These are phyloP conservation scores for Pangasianodon gigas DNA, from an alignment of 2,113 vertebrate genomes.

Conservation along the genomic window DNA sequence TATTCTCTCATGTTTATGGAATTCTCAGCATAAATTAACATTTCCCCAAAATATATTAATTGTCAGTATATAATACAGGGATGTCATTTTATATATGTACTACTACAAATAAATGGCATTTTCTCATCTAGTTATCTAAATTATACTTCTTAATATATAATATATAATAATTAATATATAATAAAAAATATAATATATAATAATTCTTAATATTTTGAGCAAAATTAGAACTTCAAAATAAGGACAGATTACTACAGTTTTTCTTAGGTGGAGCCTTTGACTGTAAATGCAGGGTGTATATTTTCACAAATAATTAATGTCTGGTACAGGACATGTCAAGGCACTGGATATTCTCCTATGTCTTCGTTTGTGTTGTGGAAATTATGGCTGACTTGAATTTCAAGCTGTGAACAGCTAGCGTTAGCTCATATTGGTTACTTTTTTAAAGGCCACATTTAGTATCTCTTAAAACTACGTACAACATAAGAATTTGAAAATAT, in stretches of 20 bases:
- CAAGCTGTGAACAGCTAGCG: not conserved
- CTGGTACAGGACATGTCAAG: not conserved
- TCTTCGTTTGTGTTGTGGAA: not conserved
- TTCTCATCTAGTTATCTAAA: not conserved
- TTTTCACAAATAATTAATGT: not conserved
- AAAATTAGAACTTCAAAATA: not conserved
- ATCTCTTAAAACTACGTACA: not conserved
- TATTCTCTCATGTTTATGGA: not conserved
- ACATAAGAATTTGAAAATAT: not conserved
- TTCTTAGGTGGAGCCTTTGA: not conserved
- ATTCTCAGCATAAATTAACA: not conserved
- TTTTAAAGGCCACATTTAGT: not conserved
- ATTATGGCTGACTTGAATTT: conserved; percentile 22
- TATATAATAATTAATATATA: no score
- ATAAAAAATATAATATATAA: no score
- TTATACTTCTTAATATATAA: no score
- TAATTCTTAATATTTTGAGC: not conserved
- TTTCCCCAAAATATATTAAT: not conserved
- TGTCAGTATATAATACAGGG: not conserved
- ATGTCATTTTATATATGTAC: not conserved
- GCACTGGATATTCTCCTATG: not conserved
- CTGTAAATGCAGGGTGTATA: not conserved
- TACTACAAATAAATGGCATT: not conserved
- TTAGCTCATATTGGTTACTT: not conserved
- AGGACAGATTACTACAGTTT: not conserved